phyloP scores from a whole-genome alignment of 2,888 invertebrate species.

The Tiliacea aurago region DNA sequence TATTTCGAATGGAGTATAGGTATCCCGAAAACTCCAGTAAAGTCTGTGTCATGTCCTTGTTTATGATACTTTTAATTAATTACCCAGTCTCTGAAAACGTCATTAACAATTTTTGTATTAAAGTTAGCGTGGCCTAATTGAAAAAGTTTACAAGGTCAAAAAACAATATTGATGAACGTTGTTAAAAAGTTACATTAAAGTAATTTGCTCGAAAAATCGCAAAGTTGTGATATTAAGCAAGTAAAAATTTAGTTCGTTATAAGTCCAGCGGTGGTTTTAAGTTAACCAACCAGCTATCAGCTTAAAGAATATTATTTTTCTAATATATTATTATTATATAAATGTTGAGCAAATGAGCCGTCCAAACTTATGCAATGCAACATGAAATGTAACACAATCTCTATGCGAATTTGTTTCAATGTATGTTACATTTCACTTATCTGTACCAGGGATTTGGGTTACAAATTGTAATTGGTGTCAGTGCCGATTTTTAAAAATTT shows the following conservation, averaged over 20 bases:
- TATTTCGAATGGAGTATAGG: no score
- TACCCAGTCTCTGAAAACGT: constrained; percentile 37
- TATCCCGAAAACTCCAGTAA: not conserved
- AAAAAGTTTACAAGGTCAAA: constrained; percentile 55
- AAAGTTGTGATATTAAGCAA: not conserved
- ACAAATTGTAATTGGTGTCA: no score
- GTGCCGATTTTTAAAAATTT: no score
- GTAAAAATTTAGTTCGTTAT: not conserved
- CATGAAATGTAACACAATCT: no score
- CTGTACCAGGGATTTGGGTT: no score
- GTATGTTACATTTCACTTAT: no score
- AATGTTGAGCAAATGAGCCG: no score
- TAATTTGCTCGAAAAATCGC: constrained; percentile 25
- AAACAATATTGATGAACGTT: constrained; percentile 49
- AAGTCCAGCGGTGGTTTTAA: not conserved
- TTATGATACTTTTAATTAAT: constrained; percentile 51
- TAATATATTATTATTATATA: no score
- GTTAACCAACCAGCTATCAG: not conserved
- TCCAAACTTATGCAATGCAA: no score
- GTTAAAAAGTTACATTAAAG: constrained; percentile 44
- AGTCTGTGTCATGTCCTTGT: constrained; percentile 18
- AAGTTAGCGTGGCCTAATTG: constrained; percentile 50
- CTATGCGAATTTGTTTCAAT: no score
- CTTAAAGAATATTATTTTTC: no score
- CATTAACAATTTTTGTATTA: constrained; percentile 54